Conservation (phyloP, 2,113 vertebrate genomes). For the Eptesicus fuscus region DNA sequence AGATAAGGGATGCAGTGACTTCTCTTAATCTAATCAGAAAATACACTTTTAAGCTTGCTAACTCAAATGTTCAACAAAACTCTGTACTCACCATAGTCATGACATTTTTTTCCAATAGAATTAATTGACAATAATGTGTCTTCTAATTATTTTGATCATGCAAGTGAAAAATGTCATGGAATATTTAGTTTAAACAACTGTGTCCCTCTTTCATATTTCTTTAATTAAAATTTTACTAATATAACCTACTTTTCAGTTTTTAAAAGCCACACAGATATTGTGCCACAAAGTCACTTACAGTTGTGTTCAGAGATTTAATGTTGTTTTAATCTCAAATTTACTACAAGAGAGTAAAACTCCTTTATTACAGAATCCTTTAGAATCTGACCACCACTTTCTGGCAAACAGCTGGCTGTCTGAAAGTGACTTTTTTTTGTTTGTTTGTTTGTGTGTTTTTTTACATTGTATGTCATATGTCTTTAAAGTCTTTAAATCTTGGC, state of each 20-base stretch:
- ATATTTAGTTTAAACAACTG: neutral
- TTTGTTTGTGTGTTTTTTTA: neutral
- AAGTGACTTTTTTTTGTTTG: neutral
- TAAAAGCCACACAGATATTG: neutral
- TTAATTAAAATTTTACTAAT: neutral
- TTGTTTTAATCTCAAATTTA: neutral
- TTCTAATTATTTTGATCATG: neutral
- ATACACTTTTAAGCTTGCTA: neutral
- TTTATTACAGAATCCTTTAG: neutral
- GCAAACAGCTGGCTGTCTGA: neutral
- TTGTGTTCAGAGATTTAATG: neutral
- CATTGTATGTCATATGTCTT: neutral
- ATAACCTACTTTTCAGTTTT: neutral
- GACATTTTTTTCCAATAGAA: neutral
- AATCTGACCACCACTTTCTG: neutral
- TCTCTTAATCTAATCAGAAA: neutral
- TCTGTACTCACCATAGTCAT: neutral
- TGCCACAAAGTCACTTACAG: neutral
- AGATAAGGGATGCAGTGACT: neutral
- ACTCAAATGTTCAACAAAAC: neutral
- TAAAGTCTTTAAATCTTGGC: neutral
- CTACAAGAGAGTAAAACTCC: neutral
- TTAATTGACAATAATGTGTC: neutral
- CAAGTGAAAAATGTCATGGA: neutral
- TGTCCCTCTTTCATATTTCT: neutral